phyloP scores from a whole-genome alignment of 53 echinoderm and acorn worm genomes.

The Apostichopus leukothele region DNA sequence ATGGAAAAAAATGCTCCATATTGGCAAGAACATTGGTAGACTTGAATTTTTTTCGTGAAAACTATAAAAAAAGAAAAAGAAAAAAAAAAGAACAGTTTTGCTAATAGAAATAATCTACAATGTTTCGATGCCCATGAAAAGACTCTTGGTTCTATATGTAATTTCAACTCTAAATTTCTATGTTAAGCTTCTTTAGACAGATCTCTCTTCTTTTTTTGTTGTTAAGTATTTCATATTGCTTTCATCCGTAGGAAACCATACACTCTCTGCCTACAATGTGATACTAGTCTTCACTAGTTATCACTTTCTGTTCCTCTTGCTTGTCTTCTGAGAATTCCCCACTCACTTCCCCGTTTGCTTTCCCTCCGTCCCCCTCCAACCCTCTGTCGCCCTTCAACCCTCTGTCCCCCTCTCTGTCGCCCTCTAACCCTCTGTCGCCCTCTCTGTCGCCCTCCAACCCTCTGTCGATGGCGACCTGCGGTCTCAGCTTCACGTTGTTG shows the following conservation, averaged over 20 bases:
- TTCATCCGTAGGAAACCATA: not conserved
- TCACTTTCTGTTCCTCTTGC: not conserved
- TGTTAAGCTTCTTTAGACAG: not conserved
- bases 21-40: no score
- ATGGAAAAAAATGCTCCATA: no score
- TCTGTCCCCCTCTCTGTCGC: not conserved
- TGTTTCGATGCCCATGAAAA: not conserved
- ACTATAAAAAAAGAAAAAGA: no score
- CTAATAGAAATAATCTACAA: no score
- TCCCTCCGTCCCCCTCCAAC: not conserved
- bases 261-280: not conserved
- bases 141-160: not conserved
- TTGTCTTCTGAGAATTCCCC: not conserved
- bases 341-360: not conserved
- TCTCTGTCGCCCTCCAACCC: not conserved
- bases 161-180: not conserved
- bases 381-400: not conserved
- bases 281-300: not conserved
- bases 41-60: no score
- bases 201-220: not conserved
- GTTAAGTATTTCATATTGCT: not conserved
- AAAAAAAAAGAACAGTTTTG: no score
- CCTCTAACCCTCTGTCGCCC: not conserved
- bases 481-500: conserved; percentile 39
- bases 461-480: conserved; percentile 31